Base-by-base conservation (phyloP, 2,888 invertebrate species). In the Nasonia oneida region DNA sequence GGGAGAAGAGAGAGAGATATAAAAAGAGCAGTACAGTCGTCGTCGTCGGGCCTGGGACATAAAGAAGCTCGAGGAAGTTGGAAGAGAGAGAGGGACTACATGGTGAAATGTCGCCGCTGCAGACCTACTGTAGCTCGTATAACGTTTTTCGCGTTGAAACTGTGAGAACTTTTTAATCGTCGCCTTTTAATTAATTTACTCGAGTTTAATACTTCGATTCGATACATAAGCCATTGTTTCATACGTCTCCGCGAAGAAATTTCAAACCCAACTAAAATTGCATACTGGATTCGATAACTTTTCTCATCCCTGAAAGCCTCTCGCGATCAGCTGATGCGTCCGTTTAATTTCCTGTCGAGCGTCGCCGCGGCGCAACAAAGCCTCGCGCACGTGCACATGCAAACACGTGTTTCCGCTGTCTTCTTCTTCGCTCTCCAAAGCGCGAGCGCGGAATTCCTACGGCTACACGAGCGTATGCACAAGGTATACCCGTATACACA, bases 391-490 rank as follows among this genome's bases (percentile, higher is more conserved):
- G 33, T 67, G 14, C 12, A 14, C 67, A 67, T 33, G 67, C 67
- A 33, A 33, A 67, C 67, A 67, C 14, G 47, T n/a, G 50, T 74
- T 47, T 10, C 50, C 14, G 37, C 33, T 37, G 23, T n/a, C 57
- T 61, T 61, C 57, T 61, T 61, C 57, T 29, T 1, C 29, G 29
- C 29, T 37, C 37, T 47, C 47, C 12, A 75, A 47, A 75, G 57
- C 18, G 53, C 47, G 73, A 50, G 29, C 78, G 67, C 33, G 47
- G 78, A 76, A 79, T 79, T 79, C 78, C 67, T 77, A 61, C 15
- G 67, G 64, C 33, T 61, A 29, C 29, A 29, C 29, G 29, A 29
- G 23, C 14, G 39, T 53, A 15, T 18, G n/a, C 39, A 23, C 10
- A 37, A 70, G 71, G 70, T 53, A 50, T 50, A n/a, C 53, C 5